Conservation (phyloP, 2,113 vertebrate genomes). For the Caracal caracal region DNA sequence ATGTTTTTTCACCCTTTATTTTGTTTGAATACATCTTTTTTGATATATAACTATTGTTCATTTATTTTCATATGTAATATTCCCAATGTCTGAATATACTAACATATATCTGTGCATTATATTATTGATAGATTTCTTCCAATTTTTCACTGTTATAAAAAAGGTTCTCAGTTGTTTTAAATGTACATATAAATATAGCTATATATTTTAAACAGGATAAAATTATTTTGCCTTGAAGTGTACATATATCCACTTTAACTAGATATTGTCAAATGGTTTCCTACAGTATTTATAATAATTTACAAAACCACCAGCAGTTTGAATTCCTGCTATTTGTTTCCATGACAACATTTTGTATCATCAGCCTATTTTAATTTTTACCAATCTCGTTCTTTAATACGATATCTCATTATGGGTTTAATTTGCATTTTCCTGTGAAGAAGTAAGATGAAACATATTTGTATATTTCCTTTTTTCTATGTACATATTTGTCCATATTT, state of each 20-base stretch:
- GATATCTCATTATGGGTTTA: not conserved
- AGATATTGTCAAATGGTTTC: not conserved
- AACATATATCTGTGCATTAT: not conserved
- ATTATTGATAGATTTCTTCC: not conserved
- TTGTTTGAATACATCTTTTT: not conserved
- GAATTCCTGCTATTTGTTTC: not conserved
- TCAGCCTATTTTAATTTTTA: constrained; percentile 24
- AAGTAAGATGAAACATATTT: not conserved
- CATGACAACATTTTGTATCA: constrained; percentile 11
- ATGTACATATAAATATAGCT: not conserved
- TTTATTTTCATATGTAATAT: not conserved
- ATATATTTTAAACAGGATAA: not conserved
- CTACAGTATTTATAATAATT: not conserved
- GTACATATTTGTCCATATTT: not conserved
- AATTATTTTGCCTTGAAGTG: not conserved
- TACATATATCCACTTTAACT: not conserved
- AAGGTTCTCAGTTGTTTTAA: not conserved
- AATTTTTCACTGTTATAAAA: not conserved
- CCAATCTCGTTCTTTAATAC: not conserved
- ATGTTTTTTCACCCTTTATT: not conserved
- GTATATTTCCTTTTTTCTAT: not conserved
- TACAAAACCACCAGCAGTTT: not conserved
- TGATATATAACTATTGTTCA: not conserved
- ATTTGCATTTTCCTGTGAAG: not conserved
- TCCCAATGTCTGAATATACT: not conserved